Evolutionary conservation across 23 tunicate species (phyloP), one percentile per base, ranked within the genome.

Genomic region (Trididemnum miniatum): DNA sequence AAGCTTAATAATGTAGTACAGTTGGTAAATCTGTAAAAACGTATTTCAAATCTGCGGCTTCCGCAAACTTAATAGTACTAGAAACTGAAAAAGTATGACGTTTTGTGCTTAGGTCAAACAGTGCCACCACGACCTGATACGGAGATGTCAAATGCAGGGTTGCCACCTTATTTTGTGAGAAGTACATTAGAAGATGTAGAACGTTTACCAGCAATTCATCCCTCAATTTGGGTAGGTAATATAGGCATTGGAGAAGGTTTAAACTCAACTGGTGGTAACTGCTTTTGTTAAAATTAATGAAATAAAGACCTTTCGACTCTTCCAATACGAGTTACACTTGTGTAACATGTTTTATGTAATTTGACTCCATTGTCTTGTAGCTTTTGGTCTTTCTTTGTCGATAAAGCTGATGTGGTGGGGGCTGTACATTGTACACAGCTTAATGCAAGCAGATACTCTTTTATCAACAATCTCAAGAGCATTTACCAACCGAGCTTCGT

Each of bases 201-300:
- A 63, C 35, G 97, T 31, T 59, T 91, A 18, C 97, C 97, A 1
- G 97, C 97, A 7, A 91, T 91, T 44, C 97, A 91, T 82, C 87
- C 97, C 35, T 80, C 86, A 31, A 86, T 91, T 52, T 91, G 97
- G 97, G 97, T 91, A 65, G 57, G 96, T 82, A n/a, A n/a, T n/a
- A n/a, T n/a, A n/a, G n/a, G n/a, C n/a, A n/a, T n/a, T n/a, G n/a
- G 57, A 50, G 57, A 50, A 50, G 18, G 57, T 50, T 50, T 50
- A 50, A 50, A 50, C 18, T 50, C 57, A 50, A 18, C 18, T 12
- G 18, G 18, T 12, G 57, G 57, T 50, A 12, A 50, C 57, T 50
- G 57, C 18, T 50, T 50, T 18, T 50, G 57, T 18, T 50, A 18
- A 12, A 5, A 5, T 63, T 22, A 22, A 63, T 63, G 18, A 50